Base-by-base conservation (phyloP, 2,888 invertebrate species). In the Lepetodrilus schrolli region DNA sequence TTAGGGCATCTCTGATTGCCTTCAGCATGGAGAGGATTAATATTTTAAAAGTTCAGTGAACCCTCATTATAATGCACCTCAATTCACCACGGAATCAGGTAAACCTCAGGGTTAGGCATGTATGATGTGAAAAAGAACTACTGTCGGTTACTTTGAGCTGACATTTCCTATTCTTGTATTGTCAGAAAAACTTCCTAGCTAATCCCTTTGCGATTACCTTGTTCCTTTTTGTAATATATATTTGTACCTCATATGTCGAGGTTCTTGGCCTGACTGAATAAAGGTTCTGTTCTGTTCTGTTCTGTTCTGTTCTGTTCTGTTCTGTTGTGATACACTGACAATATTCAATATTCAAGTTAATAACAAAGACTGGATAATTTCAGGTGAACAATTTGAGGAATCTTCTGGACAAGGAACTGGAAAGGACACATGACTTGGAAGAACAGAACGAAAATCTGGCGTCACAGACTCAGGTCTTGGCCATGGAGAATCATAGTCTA, bases 351-450 rank as follows among this genome's bases (percentile, higher is more conserved):
- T 50, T 50, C 4, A 20, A 8, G 50, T 5, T 2, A 23, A 50
- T 4, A 17, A 50, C 1, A n/a, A n/a, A n/a, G n/a, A n/a, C 20
- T 5, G 17, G 26, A 0, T 4, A 13, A 4, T 50, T 50, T 50
- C 68, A 83, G 80, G 72, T 83, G 37, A 75, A 79, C 34, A 75
- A 76, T 68, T 73, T 85, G 74, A 82, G 82, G 73, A 74, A 80
- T 21, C 74, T 80, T 50, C 74, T 84, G 34, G 78, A 79, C 1
- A 81, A 80, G 49, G 84, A 86, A 74, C 81, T 83, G 49, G 83
- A 86, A 74, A 82, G 76, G 50, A 80, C 78, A 66, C 72, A 78
- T 5, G 80, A 84, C 51, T 74, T 85, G 21, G 75, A 80, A 23
- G 74, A 17, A 8, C 49, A 38, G 37, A 50, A 30, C 26, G 30